These are phyloP conservation scores for Synchiropus splendidus DNA, from an alignment of 2,113 vertebrate species.

Conservation along the genomic window DNA sequence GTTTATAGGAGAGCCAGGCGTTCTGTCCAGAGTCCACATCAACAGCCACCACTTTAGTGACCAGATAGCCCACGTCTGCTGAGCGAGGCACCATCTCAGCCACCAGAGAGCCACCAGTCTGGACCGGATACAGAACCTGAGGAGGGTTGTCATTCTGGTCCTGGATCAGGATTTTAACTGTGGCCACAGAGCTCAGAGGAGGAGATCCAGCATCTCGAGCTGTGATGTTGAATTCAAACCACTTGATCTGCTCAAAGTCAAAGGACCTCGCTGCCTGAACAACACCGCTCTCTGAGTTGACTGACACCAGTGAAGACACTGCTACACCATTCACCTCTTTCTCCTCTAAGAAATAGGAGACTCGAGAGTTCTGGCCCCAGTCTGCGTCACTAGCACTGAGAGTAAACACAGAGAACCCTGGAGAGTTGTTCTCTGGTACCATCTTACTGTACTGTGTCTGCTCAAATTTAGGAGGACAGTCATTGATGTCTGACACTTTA, in stretches of 20 bases:
- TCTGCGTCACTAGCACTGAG: conserved; percentile 54
- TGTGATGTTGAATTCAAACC: conserved; percentile 30
- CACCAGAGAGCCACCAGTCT: conserved; percentile 1
- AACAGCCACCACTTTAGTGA: conserved; percentile 50
- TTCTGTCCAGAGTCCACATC: conserved; percentile 55
- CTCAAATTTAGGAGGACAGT: conserved; percentile 58
- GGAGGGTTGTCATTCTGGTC: conserved; percentile 3
- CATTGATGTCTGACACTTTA: conserved; percentile 65
- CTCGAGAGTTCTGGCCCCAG: conserved; percentile 52
- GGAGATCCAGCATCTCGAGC: conserved; percentile 59
- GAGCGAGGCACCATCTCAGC: conserved; percentile 48
- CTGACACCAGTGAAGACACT: conserved; percentile 39
- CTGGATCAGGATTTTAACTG: neutral
- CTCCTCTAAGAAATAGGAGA: conserved; percentile 54
- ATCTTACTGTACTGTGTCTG: conserved; percentile 44
- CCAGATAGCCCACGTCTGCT: conserved; percentile 51
- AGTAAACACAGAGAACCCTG: conserved; percentile 46
- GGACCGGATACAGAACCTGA: neutral
- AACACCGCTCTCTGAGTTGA: conserved; percentile 60
- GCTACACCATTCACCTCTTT: conserved; percentile 24
- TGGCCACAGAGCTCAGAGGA: conserved; percentile 47
- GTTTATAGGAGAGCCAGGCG: conserved; percentile 7
- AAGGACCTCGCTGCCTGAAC: conserved; percentile 37
- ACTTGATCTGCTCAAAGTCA: conserved; percentile 56
- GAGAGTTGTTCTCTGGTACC: conserved; percentile 65